Percentiles rank a stretch among this genome's conserved stretches.
Conservation (phyloP, 1,140 invertebrate genomes). For the Drosophila punjabiensis region DNA sequence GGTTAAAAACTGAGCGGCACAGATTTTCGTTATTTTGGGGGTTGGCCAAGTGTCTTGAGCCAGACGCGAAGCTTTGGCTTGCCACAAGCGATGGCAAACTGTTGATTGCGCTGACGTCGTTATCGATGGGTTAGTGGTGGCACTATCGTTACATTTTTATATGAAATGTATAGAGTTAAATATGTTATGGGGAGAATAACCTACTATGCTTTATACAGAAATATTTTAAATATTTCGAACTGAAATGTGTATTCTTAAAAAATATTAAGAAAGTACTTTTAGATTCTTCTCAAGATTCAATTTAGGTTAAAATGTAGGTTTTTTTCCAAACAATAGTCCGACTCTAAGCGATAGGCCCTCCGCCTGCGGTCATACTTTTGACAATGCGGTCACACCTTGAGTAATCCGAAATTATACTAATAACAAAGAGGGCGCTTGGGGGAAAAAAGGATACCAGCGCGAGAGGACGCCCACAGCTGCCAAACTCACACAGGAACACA, state of each 20-base stretch:
- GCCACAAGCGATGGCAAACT: constrained; percentile 49
- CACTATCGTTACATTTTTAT: background rate
- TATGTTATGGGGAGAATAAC: background rate
- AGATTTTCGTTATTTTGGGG: constrained; percentile 36
- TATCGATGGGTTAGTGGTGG: constrained; percentile 17
- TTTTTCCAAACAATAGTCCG: background rate
- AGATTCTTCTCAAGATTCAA: too few species aligned
- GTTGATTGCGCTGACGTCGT: background rate
- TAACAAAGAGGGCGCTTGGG: constrained; percentile 26
- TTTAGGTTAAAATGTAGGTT: too few species aligned
- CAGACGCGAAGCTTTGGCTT: constrained; percentile 59
- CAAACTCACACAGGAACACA: constrained; percentile 38
- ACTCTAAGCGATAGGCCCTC: constrained; percentile 1
- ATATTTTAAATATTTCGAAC: background rate
- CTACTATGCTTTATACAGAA: background rate
- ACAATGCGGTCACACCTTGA: constrained; percentile 23
- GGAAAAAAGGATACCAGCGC: constrained; percentile 32
- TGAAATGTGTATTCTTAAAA: too few species aligned
- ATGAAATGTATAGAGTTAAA: background rate
- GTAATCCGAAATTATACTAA: constrained; percentile 37
- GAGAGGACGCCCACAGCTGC: constrained; percentile 30
- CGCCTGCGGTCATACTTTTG: constrained; percentile 1
- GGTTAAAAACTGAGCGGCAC: constrained; percentile 45
- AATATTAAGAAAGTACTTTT: too few species aligned
- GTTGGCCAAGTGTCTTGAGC: constrained; percentile 23